Evolutionary conservation across 2,113 vertebrate genomes (phyloP).

Genomic region (Antigone vipio): DNA sequence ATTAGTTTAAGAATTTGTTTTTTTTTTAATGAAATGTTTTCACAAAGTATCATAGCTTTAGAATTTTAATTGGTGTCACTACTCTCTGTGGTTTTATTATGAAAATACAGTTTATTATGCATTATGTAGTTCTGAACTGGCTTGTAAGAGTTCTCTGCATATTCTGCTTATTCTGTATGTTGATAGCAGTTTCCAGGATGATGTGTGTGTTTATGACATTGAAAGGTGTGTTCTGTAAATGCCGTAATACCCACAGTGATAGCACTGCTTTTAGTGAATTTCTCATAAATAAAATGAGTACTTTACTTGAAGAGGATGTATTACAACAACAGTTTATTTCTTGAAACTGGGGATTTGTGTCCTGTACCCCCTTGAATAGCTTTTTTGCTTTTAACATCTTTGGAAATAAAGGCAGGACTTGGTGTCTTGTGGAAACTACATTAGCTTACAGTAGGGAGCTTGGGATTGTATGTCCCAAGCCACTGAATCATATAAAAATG

Average conservation of each 20-base stretch:
- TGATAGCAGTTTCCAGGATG: not conserved
- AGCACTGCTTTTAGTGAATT: not conserved
- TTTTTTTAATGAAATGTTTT: not conserved
- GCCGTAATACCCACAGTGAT: not conserved
- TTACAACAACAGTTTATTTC: not conserved
- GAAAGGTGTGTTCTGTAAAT: not conserved
- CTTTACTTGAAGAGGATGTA: not conserved
- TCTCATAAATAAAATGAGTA: not conserved
- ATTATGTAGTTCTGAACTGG: not conserved
- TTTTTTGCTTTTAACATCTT: not conserved
- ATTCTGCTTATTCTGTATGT: not conserved
- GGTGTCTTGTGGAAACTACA: not conserved
- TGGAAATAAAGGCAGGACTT: not conserved
- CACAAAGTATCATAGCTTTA: not conserved
- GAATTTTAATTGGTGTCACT: not conserved
- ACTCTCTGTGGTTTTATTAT: not conserved
- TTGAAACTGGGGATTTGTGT: not conserved
- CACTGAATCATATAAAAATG: not conserved
- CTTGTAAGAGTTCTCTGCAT: not conserved
- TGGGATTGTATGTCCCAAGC: not conserved
- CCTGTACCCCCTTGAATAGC: not conserved
- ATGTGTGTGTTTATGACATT: not conserved
- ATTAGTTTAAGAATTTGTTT: not conserved
- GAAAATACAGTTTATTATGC: not conserved
- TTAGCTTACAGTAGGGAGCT: not conserved